phyloP scores from a whole-genome alignment of 2,888 invertebrate species.

The Crioceris asparagi region DNA sequence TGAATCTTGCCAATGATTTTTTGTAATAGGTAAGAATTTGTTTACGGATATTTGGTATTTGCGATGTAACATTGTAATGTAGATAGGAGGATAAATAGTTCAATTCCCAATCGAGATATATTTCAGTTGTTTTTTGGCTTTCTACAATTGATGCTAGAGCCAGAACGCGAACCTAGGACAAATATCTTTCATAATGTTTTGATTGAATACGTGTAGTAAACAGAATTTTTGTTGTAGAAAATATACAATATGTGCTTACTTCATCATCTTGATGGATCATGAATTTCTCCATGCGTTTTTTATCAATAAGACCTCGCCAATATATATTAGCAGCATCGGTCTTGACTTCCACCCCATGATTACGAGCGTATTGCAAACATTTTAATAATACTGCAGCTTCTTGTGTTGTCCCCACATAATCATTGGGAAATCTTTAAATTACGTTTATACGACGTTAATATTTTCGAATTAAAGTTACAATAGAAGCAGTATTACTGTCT shows the following conservation, averaged over 20 bases:
- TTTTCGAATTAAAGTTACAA: too few species aligned
- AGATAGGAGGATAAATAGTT: conserved; percentile 51
- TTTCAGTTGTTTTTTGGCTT: conserved; percentile 61
- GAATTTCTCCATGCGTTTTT: conserved; percentile 43
- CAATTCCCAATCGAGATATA: conserved; percentile 51
- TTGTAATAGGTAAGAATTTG: conserved; percentile 56
- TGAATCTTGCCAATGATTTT: conserved; percentile 51
- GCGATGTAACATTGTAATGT: conserved; percentile 56
- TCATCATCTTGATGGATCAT: conserved; percentile 49
- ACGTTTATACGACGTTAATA: too few species aligned
- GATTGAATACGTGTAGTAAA: too few species aligned
- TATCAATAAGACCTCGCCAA: conserved; percentile 47
- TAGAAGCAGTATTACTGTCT: background rate
- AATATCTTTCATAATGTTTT: too few species aligned
- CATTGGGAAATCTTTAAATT: conserved; percentile 22
- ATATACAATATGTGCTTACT: conserved; percentile 34
- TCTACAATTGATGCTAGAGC: conserved; percentile 61
- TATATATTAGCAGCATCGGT: conserved; percentile 20
- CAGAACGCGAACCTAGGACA: conserved; percentile 52
- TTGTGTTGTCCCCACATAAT: conserved; percentile 20
- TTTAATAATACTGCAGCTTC: conserved; percentile 38
- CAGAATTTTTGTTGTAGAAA: conserved; percentile 1
- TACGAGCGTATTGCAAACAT: conserved; percentile 42
- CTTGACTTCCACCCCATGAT: conserved; percentile 34
- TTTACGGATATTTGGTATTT: conserved; percentile 57